A percentile compares a stretch with the other conserved stretches of the same genome.
These are phyloP conservation scores for Tetranychus piercei DNA, from an alignment of 2,888 invertebrate genomes.

Conservation along the genomic window DNA sequence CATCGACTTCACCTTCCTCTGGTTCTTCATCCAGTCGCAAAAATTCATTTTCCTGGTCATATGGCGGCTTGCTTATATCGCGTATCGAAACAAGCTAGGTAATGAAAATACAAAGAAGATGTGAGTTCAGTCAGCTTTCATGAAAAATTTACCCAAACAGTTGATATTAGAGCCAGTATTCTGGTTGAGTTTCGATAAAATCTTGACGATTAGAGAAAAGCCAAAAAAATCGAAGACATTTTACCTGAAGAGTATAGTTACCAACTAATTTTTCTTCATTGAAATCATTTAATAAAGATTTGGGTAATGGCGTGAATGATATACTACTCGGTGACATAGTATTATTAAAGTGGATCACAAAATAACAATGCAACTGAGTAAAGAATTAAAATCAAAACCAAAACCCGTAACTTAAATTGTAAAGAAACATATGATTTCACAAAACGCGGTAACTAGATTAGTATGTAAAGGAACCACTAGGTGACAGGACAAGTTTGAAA, in stretches of 20 bases:
- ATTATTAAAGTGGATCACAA: background rate
- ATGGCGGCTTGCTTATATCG: conserved; percentile 2
- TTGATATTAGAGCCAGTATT: no score
- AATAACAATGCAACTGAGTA: background rate
- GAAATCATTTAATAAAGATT: background rate
- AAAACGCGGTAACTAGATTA: background rate
- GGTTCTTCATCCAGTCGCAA: conserved; percentile 7
- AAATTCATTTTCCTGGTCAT: background rate
- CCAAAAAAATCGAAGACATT: background rate
- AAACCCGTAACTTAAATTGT: background rate
- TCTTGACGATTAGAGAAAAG: background rate
- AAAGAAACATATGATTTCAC: background rate
- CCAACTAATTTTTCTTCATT: background rate
- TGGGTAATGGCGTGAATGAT: background rate
- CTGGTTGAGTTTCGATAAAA: no score
- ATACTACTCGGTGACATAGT: background rate
- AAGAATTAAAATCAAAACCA: background rate
- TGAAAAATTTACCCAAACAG: no score
- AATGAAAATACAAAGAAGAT: background rate
- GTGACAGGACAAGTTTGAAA: background rate
- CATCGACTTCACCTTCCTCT: background rate
- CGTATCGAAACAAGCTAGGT: background rate
- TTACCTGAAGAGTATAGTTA: conserved; percentile 1
- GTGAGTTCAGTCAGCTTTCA: background rate
- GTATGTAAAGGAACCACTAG: background rate